These are phyloP conservation scores for Eupeodes latifasciatus DNA, from an alignment of 2,888 invertebrate species.

Conservation along the genomic window DNA sequence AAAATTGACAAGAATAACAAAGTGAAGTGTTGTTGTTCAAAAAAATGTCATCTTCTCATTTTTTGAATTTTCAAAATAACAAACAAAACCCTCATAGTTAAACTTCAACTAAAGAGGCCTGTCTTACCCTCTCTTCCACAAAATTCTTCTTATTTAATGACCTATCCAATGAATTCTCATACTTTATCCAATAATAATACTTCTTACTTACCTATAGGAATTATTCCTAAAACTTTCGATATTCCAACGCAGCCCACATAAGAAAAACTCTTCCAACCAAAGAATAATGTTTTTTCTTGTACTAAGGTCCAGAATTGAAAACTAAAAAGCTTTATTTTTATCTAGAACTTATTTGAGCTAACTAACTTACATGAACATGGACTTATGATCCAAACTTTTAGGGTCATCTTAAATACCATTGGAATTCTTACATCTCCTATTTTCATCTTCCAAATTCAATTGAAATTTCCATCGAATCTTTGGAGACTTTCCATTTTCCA, in stretches of 20 bases:
- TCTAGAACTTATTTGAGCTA: not conserved
- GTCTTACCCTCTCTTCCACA: not conserved
- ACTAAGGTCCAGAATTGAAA: not conserved
- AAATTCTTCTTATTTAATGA: not conserved
- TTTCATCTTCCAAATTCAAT: conserved; percentile 38
- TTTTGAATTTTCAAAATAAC: too few species aligned
- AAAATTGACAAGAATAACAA: too few species aligned
- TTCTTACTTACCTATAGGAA: not conserved
- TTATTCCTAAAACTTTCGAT: not conserved
- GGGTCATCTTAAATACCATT: not conserved
- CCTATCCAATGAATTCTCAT: not conserved
- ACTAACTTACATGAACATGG: not conserved
- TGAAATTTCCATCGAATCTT: conserved; percentile 34
- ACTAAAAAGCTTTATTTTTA: not conserved
- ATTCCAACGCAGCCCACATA: not conserved
- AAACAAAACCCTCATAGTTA: too few species aligned
- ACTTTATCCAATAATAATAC: not conserved
- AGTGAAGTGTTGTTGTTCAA: too few species aligned
- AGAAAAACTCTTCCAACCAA: not conserved
- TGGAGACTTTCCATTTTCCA: conserved; percentile 61
- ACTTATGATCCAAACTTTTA: conserved; percentile 24
- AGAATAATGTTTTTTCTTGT: not conserved
- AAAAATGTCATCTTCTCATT: too few species aligned
- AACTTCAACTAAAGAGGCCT: too few species aligned
- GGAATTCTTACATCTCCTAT: not conserved